phyloP scores from a whole-genome alignment of 2,797 vertebrate species.

The Morus bassanus region DNA sequence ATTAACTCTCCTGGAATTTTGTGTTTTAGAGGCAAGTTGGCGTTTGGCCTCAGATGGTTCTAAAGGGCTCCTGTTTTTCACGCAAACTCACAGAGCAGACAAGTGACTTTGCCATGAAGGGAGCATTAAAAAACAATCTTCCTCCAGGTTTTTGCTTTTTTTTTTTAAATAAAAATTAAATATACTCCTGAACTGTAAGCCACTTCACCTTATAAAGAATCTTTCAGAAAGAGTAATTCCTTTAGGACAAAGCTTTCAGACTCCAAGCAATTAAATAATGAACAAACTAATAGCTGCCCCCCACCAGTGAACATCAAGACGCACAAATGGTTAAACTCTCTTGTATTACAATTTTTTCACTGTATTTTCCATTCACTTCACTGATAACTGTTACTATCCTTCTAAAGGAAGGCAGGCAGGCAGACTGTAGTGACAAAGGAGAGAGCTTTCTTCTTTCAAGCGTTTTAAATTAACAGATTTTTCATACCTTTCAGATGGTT shows the following conservation, averaged over 20 bases:
- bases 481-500: slow-evolving; percentile 73
- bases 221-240: neutral
- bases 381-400: neutral
- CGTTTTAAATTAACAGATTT: neutral
- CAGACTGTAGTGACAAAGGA: neutral
- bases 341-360: neutral
- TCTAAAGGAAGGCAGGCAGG: neutral
- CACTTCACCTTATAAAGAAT: neutral
- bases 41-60: neutral
- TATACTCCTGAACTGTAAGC: neutral
- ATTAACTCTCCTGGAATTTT: neutral
- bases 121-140: neutral
- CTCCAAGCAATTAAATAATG: neutral
- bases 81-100: neutral
- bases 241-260: neutral
- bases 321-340: neutral
- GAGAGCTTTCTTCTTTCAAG: neutral
- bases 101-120: neutral
- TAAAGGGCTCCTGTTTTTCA: neutral
- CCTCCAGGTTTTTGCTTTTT: neutral
- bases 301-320: neutral
- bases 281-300: neutral
- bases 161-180: neutral
- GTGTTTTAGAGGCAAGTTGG: neutral
- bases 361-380: neutral